Evolutionary conservation across 2,113 vertebrate species (phyloP), one percentile per base, ranked within the genome.

Genomic region (Tenebrosternarchus preto): DNA sequence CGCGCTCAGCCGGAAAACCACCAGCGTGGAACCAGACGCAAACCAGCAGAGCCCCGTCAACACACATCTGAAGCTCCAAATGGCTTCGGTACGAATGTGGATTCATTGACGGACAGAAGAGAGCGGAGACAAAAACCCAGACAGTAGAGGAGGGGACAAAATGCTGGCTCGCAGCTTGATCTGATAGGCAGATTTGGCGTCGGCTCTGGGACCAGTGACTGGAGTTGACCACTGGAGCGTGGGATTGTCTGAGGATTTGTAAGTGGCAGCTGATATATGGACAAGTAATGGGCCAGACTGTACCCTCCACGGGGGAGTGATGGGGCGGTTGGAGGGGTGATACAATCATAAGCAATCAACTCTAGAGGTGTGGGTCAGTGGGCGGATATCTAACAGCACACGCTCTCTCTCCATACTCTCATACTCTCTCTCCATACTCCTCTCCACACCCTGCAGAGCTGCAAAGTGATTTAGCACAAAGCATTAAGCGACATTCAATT

Each of bases 211-310:
- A 61, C 73, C 36, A 57, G 56, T 71, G 74, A 63, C 55, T 55
- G 66, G 57, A n/a, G 80, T 67, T 71, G 66, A 29, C 73, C 71
- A 73, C 59, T 82, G 83, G 68, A 82, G 76, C 77, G 69, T 82
- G 83, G 82, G 72, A 76, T 79, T 85, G 83, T 80, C 39, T 79
- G 83, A 76, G 72, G 59, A 71, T 64, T 46, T 76, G 46, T 78
- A 76, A 82, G 80, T 80, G 80, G 72, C 50, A 33, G n/a, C 66
- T 80, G 73, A 79, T 80, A 63, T 75, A 77, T 77, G 67, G 57
- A 68, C 67, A 25, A 50, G 69, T 33, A 76, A 57, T 66, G 69
- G 73, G 60, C 43, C 50, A 77, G 67, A n/a, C 68, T 66, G 43
- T 50, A 50, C 43, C 43, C 12, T 50, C 43, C 8, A 9, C 39